phyloP scores from a whole-genome alignment of 2,888 invertebrate genomes.

The Hipparchia sbordonii region DNA sequence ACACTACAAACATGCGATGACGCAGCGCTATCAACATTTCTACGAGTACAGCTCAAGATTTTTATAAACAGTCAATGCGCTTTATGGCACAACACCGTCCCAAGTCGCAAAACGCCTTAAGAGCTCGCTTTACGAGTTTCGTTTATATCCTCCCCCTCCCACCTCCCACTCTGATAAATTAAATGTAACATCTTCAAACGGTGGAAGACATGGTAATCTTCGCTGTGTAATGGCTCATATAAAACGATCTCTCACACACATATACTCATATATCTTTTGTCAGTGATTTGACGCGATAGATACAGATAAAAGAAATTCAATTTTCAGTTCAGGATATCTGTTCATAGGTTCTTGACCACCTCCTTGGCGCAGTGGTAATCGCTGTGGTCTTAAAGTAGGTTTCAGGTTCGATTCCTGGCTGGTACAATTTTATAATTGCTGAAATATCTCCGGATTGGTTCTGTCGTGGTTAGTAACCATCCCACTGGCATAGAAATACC shows the following conservation, averaged over 20 bases:
- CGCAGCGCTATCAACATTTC: slow-evolving; percentile 5
- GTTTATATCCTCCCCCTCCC: slow-evolving; percentile 32
- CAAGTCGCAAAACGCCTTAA: slow-evolving; percentile 39
- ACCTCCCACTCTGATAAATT: slow-evolving; percentile 54
- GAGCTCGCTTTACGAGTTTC: slow-evolving; percentile 41
- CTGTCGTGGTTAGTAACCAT: too few species aligned
- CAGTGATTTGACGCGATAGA: background rate
- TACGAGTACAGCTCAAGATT: slow-evolving; percentile 23
- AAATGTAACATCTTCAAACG: slow-evolving; percentile 57
- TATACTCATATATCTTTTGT: background rate
- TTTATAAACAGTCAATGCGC: slow-evolving; percentile 39
- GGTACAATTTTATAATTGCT: too few species aligned
- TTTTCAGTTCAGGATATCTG: too few species aligned
- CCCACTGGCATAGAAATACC: too few species aligned
- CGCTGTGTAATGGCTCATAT: background rate
- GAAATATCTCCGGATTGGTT: too few species aligned
- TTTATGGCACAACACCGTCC: slow-evolving; percentile 36
- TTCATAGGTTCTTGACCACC: too few species aligned
- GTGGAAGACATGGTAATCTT: slow-evolving; percentile 31
- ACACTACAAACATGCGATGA: background rate
- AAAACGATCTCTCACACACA: background rate
- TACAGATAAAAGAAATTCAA: background rate
- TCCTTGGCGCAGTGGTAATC: too few species aligned
- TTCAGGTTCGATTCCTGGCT: too few species aligned
- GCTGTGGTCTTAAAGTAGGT: too few species aligned